Evolutionary conservation across 23 tunicate species (phyloP), one percentile per base, ranked within the genome.

Genomic region (Trididemnum miniatum): DNA sequence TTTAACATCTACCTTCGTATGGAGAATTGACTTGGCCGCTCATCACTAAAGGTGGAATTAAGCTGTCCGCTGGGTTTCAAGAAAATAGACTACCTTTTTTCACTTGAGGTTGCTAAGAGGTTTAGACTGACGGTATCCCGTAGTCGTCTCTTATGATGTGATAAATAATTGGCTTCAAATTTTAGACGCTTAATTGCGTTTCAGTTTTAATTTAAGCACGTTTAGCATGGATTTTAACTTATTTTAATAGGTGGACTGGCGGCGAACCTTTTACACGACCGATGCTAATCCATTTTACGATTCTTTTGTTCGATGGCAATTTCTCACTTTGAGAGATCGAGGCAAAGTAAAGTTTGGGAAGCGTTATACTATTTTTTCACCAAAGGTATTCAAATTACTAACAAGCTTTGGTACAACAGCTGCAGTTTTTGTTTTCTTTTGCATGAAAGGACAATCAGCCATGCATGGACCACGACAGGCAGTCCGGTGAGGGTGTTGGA

Each of bases 391-490:
- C 54, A 15, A 44, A 44, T 44, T 44, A 7, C 15, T 15, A 9
- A 44, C 12, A 7, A 44, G 15, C 54, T 44, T 7, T 15, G 15
- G 12, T 7, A 44, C 12, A 44, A 44, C 54, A 7, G 12, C 54
- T 7, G 12, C 15, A 44, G 12, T 7, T 44, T 44, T 44, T 44
- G 9, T 15, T 7, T 44, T 9, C 54, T 9, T 44, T 44, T 44
- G 54, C 26, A 12, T 62, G 5, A 0, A 71, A 92, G 98, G 98
- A 93, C 83, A 83, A 91, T 75, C 99, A 95, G 65, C 99, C 99
- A 29, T 95, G 99, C 80, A 95, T 95, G 99, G 99, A 95, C 82
- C 99, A 95, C 80, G 99, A 95, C 82, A 39, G 99, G 62, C 92
- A 86, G 39, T 90, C 99, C 5, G 99, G 99, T 35, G 99, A 95